Base-by-base conservation (phyloP, 1,140 invertebrate species). In the Formica selysi region DNA sequence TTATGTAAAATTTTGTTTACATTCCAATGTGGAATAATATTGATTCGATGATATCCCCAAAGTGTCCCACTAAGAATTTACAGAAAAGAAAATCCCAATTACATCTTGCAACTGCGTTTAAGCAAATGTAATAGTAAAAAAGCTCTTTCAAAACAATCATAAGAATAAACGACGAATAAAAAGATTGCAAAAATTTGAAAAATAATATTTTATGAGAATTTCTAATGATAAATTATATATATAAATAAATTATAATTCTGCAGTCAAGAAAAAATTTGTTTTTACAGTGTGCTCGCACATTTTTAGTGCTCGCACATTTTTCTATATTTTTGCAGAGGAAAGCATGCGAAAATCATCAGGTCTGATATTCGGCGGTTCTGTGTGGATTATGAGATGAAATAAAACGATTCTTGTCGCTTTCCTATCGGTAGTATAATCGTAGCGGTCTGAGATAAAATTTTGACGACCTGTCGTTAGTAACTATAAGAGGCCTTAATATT, bases 401-500 rank as follows among this genome's bases (percentile, higher is more conserved):
- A 57, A 29, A 71, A 64, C 7, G n/a, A 61, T 64, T 61, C 84
- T 79, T 85, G 85, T 91, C 89, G 86, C 81, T 81, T 76, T 88
- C 38, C 61, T 91, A 83, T 83, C 38, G 54, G 79, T 73, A 83
- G 68, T 78, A 68, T 83, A 76, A 70, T 86, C 22, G 83, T 90
- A 92, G 90, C 80, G 87, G 87, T 92, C 89, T 38, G 89, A 90
- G 48, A 85, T 91, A 88, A 93, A 88, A 90, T 90, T 91, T 91
- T 90, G 91, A 93, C 92, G 93, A 94, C 91, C 90, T 92, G 94
- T 94, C 90, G 91, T 94, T 94, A 94, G 93, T 90, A 94, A 94
- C 94, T 94, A 51, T 51, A 94, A 94, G 94, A 94, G 93, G 94
- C 94, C 94, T 94, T 94, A 94, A 94, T 92, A 93, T 80, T 94